A percentile compares a stretch with the other conserved stretches of the same genome.
These are phyloP conservation scores for Galendromus occidentalis DNA, from an alignment of 1,140 invertebrate genomes.

Conservation along the genomic window DNA sequence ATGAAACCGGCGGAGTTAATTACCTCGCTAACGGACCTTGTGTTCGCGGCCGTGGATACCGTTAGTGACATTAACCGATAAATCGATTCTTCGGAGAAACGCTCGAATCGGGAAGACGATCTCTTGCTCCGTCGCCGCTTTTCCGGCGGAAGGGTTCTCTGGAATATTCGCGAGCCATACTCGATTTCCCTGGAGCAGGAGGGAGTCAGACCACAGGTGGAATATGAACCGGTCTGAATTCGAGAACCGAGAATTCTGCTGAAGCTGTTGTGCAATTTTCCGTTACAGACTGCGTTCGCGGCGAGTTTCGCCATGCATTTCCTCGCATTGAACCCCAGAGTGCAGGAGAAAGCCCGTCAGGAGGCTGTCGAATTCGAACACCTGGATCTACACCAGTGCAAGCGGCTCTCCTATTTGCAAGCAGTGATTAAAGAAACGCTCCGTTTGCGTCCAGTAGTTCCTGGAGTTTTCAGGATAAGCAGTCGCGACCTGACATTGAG, in stretches of 20 bases:
- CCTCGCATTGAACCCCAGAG: background rate
- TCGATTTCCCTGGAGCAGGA: no score
- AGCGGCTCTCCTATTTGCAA: background rate
- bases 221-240: no score
- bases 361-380: background rate
- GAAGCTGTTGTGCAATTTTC: no score
- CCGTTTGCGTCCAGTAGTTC: conserved; percentile 52
- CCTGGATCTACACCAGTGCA: background rate
- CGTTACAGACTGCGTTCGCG: background rate
- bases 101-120: no score
- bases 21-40: background rate
- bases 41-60: background rate
- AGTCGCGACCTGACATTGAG: conserved; percentile 50
- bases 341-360: background rate
- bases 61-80: background rate
- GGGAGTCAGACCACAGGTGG: no score
- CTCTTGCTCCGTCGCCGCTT: no score
- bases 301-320: conserved; percentile 1
- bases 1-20: background rate
- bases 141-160: no score
- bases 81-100: no score
- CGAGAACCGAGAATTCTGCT: no score
- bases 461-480: conserved; percentile 54
- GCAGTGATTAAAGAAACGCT: background rate
- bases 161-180: no score